Conservation (phyloP, 2,888 invertebrate genomes). For the Cephonodes hylas region DNA sequence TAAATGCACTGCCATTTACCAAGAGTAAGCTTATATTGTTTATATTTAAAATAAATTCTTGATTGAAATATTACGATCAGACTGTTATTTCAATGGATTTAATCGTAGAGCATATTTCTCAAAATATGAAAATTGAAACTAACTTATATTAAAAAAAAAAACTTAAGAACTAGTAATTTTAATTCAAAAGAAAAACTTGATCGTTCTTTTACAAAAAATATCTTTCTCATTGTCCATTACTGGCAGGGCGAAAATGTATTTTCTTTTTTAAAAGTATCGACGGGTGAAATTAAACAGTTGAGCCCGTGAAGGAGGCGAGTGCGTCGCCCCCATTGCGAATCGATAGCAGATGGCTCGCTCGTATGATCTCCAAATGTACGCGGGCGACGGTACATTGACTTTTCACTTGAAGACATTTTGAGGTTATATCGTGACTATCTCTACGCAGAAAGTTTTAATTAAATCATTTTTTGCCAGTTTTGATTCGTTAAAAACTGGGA, state of each 20-base stretch:
- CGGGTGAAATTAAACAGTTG: not conserved
- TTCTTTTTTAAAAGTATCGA: not conserved
- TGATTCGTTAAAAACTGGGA: not conserved
- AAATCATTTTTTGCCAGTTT: not conserved
- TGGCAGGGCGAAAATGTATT: not conserved
- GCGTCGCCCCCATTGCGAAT: not conserved
- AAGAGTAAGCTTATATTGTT: too few species aligned
- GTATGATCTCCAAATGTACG: constrained; percentile 2
- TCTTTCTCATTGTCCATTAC: not conserved
- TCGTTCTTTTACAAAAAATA: not conserved
- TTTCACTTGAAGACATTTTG: not conserved
- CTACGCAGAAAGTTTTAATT: not conserved
- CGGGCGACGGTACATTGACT: constrained; percentile 4
- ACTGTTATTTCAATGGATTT: too few species aligned
- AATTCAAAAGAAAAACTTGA: not conserved
- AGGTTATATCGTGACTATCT: not conserved
- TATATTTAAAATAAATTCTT: too few species aligned
- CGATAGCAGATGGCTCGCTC: constrained; percentile 1
- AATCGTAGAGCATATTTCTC: too few species aligned
- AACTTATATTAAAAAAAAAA: not conserved
- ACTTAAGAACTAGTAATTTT: too few species aligned
- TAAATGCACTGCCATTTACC: too few species aligned
- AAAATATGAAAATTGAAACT: not conserved
- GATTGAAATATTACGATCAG: too few species aligned
- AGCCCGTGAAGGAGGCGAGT: not conserved